Evolutionary conservation across 2,888 invertebrate genomes (phyloP), one percentile per base, ranked within the genome.

Genomic region (Cheilosia grossa): DNA sequence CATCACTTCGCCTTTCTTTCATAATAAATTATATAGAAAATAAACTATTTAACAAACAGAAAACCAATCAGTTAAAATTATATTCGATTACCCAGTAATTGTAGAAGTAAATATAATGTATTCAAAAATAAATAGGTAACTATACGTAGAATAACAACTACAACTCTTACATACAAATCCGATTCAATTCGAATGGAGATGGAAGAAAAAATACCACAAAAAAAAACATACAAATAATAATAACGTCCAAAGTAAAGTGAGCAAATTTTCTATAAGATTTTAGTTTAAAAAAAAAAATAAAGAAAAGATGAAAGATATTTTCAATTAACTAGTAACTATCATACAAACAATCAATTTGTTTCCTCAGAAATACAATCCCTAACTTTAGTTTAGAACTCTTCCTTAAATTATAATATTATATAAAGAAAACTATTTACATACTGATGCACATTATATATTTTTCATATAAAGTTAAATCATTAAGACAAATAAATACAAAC

Each of bases 261-360:
- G 69, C 69, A 70, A 51, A 64, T 72, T 59, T 72, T 79, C 56
- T 72, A 47, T 82, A 49, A 24, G 44, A 59, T 49, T 70, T 82
- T 59, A 59, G 53, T 53, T 53, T 61, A 61, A 49, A 17, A n/a
- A 21, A 7, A 66, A 7, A 44, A 24, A 24, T 24, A 24, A 24
- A 27, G 15, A 47, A 47, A 40, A 47, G 13, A 27, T 47, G 30
- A 30, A 30, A 30, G 7, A 72, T 27, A 44, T 66, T 66, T 72
- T 49, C 17, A 72, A 72, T 47, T 40, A 72, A 77, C 72, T 72
- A 77, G 72, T 61, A 82, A 78, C 82, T 81, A 69, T 81, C 82
- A 77, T 73, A 21, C 49, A 78, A 78, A 79, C 82, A 82, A 82
- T 82, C 82, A 82, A 69, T 73, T 58, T 61, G 47, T 74, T 74